These are phyloP conservation scores for Leptoteleia sp. DNA, from an alignment of 1,140 invertebrate genomes.

Conservation along the genomic window DNA sequence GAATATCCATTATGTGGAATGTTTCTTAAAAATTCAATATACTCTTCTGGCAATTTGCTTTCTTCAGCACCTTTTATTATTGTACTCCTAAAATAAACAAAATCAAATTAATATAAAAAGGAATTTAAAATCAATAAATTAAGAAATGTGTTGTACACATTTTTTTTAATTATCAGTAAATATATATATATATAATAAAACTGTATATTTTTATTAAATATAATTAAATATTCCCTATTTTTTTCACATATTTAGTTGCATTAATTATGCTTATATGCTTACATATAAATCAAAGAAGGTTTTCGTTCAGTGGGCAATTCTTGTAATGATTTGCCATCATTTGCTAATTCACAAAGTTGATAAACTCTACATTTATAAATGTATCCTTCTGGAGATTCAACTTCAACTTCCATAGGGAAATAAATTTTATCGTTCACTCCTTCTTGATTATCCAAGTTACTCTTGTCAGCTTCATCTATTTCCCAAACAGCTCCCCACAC, in stretches of 20 bases:
- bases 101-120: no score
- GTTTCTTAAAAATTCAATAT: constrained; percentile 83
- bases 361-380: constrained; percentile 85
- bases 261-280: no score
- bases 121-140: no score
- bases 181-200: no score
- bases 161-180: no score
- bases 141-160: no score
- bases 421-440: constrained; percentile 87
- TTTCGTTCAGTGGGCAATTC: constrained; percentile 82
- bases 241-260: no score
- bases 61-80: constrained; percentile 86
- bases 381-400: constrained; percentile 81
- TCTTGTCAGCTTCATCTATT: constrained; percentile 84
- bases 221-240: no score
- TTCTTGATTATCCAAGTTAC: constrained; percentile 88
- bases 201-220: no score
- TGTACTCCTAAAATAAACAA: constrained; percentile 71
- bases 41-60: constrained; percentile 85
- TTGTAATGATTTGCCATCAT: constrained; percentile 72
- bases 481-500: constrained; percentile 92
- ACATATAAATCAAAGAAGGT: constrained; percentile 87
- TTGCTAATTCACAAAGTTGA: constrained; percentile 82
- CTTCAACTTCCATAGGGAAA: constrained; percentile 83
- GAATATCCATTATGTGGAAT: constrained; percentile 88